Evolutionary conservation across 2,113 vertebrate species (phyloP).

Genomic region (Sphyrna mokarran): DNA sequence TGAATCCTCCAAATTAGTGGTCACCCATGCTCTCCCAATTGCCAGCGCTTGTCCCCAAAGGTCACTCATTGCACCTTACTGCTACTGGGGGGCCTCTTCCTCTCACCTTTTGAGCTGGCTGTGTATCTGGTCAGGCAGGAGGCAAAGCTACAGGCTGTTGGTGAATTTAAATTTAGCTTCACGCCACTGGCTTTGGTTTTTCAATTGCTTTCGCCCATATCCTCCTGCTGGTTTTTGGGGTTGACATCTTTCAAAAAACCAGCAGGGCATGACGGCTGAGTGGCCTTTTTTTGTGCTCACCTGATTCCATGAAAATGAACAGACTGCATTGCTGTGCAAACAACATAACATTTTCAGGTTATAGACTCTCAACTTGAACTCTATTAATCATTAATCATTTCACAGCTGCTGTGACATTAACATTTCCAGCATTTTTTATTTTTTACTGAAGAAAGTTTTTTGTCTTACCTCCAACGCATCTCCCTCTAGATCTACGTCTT

Average conservation of each 20-base stretch:
- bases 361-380: neutral
- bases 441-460: neutral
- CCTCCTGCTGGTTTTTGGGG: neutral
- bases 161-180: neutral
- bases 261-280: neutral
- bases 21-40: neutral
- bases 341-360: neutral
- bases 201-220: neutral
- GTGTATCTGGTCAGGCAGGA: neutral
- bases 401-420: neutral
- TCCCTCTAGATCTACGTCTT: slow-evolving; percentile 82
- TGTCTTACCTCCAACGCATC: slow-evolving; percentile 80
- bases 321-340: neutral
- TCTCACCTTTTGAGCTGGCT: neutral
- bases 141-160: neutral
- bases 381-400: no score
- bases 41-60: neutral
- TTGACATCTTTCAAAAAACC: neutral
- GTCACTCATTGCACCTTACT: neutral
- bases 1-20: no score
- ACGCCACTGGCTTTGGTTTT: neutral
- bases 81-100: neutral
- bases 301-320: neutral
- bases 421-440: neutral
- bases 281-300: neutral